Conservation (phyloP, 2,888 invertebrate genomes). For the Netelia melanura region DNA sequence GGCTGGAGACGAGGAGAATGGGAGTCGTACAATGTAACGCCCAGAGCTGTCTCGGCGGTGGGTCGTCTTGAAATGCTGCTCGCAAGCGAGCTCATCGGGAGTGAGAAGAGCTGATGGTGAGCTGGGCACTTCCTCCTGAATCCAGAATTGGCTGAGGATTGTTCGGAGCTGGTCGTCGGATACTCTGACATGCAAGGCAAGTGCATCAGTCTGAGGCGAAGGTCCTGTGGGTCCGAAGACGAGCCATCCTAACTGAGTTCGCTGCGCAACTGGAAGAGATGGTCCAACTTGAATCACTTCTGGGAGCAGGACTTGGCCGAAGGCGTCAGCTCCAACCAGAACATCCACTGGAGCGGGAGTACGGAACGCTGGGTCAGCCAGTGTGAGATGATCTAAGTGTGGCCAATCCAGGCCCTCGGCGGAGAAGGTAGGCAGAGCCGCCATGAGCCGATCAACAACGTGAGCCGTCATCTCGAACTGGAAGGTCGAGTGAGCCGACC, state of each 20-base stretch:
- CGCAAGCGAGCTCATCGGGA: not conserved
- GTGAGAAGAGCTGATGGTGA: not conserved
- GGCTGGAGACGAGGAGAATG: no score
- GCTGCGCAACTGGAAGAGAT: constrained; percentile 4
- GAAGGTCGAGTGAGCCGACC: not conserved
- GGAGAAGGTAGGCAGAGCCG: not conserved
- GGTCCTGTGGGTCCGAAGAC: constrained; percentile 20
- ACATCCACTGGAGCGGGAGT: not conserved
- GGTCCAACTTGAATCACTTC: constrained; percentile 12
- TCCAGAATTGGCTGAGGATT: constrained; percentile 11
- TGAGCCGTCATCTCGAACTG: not conserved
- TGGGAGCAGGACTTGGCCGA: constrained; percentile 17
- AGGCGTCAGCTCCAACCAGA: constrained; percentile 46
- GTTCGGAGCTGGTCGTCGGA: not conserved
- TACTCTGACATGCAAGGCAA: not conserved
- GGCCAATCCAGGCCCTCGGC: no score
- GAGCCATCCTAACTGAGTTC: constrained; percentile 44
- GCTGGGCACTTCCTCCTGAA: constrained; percentile 17
- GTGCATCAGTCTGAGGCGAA: not conserved
- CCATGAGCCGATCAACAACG: not conserved
- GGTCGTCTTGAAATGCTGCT: no score
- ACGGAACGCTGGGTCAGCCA: no score
- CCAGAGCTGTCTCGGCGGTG: no score
- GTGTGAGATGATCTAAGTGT: no score
- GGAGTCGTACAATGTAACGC: no score